Conservation (phyloP, 2,888 invertebrate species). For the Petrolisthes cinctipes region DNA sequence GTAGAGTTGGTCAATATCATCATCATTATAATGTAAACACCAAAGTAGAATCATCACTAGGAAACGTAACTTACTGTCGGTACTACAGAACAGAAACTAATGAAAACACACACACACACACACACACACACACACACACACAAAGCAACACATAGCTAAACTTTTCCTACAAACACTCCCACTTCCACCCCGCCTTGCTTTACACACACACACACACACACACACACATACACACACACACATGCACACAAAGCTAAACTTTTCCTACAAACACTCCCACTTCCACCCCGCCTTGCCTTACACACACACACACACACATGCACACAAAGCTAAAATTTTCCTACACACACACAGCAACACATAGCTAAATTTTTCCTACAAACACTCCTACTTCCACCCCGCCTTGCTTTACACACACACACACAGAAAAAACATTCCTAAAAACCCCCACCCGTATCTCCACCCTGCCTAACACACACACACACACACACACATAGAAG, state of each 20-base stretch:
- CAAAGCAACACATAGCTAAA: neutral
- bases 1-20: too few species aligned
- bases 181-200: neutral
- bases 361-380: slow-evolving; percentile 7
- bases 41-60: too few species aligned
- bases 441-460: too few species aligned
- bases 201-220: neutral
- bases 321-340: too few species aligned
- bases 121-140: slow-evolving; percentile 18
- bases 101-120: too few species aligned
- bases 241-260: too few species aligned
- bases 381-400: neutral
- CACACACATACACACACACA: slow-evolving; percentile 2
- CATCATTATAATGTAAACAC: too few species aligned
- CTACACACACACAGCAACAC: slow-evolving; percentile 8
- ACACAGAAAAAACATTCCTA: too few species aligned
- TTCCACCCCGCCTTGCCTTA: neutral
- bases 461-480: too few species aligned
- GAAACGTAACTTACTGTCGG: too few species aligned
- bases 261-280: neutral
- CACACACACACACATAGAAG: too few species aligned
- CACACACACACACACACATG: neutral
- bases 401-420: neutral
- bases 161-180: neutral
- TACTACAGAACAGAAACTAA: neutral